phyloP scores from a whole-genome alignment of 1,140 invertebrate genomes.

The Conus betulinus region DNA sequence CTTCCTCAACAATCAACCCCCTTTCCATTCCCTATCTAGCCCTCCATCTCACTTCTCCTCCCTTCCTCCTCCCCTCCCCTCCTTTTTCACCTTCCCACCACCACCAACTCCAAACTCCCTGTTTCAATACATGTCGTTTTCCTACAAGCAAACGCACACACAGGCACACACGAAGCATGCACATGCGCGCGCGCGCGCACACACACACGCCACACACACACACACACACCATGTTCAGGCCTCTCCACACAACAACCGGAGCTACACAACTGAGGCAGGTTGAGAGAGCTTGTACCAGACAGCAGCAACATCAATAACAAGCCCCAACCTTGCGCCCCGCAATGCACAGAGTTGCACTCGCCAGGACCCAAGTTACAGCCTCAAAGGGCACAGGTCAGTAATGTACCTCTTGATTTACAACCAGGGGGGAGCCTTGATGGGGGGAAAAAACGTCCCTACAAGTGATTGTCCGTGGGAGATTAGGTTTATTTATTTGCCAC shows the following conservation, averaged over 20 bases:
- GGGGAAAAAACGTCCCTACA: neutral
- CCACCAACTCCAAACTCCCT: no score
- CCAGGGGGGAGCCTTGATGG: neutral
- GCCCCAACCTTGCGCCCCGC: neutral
- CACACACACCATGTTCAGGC: neutral
- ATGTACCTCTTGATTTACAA: constrained; percentile 15
- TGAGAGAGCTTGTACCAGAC: neutral
- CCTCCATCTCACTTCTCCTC: neutral
- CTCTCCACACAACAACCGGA: no score
- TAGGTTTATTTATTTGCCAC: neutral
- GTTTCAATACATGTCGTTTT: no score
- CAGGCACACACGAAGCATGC: no score
- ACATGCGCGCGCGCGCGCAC: no score
- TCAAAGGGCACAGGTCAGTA: neutral
- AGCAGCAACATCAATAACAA: neutral
- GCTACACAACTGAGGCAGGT: no score
- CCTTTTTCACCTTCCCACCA: neutral
- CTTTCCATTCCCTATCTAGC: neutral
- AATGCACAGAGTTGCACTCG: neutral
- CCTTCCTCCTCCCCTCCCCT: neutral
- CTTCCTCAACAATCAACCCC: no score
- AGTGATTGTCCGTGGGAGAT: neutral
- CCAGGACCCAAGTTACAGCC: neutral
- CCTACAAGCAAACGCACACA: no score
- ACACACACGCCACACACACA: neutral